Percentiles rank a stretch among this genome's conserved stretches.
These are phyloP conservation scores for Timema cristinae DNA, from an alignment of 2,888 invertebrate species.

Conservation along the genomic window DNA sequence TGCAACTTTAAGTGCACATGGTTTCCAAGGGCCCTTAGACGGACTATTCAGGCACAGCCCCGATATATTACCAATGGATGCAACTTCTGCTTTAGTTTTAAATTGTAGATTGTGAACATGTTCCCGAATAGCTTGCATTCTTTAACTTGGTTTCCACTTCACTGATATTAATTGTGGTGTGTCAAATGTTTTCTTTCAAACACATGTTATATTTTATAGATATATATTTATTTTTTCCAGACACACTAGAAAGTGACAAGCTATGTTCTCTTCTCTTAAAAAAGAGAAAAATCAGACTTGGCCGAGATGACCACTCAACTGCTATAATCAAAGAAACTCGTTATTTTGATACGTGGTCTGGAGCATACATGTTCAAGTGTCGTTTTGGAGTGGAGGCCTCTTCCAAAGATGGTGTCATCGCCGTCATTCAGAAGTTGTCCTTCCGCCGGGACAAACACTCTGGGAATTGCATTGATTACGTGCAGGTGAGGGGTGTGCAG, in stretches of 20 bases:
- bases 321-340: constrained; percentile 38
- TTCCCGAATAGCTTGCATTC: no score
- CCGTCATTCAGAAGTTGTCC: constrained; percentile 50
- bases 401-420: constrained; percentile 45
- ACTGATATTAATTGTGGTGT: no score
- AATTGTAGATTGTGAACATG: no score
- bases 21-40: no score
- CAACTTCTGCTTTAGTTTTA: no score
- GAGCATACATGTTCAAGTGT: constrained; percentile 40
- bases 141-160: no score
- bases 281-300: constrained; percentile 30
- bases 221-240: constrained; percentile 20
- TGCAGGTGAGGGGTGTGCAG: constrained; percentile 40
- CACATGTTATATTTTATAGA: not conserved
- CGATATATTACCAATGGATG: no score
- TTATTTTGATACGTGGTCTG: constrained; percentile 37
- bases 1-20: no score
- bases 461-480: constrained; percentile 49
- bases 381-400: constrained; percentile 40
- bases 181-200: no score
- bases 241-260: constrained; percentile 24
- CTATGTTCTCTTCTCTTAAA: constrained; percentile 21
- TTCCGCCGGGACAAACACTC: constrained; percentile 43
- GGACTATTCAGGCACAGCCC: no score
- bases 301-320: constrained; percentile 36